Evolutionary conservation across 2,888 invertebrate genomes (phyloP).

Genomic region (Glyphotaelius pellucidus): DNA sequence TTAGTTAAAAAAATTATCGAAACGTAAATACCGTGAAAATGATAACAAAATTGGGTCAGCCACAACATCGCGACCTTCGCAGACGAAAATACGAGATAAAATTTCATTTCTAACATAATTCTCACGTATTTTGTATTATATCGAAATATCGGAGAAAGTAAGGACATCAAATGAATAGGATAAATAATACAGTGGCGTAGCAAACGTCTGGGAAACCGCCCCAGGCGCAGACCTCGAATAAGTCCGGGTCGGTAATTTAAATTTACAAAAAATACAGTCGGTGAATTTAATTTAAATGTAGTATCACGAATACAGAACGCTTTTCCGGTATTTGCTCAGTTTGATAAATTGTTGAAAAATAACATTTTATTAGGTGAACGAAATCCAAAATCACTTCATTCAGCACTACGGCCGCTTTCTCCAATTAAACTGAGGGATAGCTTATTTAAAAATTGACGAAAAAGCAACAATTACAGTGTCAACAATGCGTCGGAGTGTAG

Average conservation of each 20-base stretch:
- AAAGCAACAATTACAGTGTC: too few species aligned
- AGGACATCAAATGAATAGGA: background rate
- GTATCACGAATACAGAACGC: background rate
- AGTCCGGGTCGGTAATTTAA: too few species aligned
- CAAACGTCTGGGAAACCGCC: background rate
- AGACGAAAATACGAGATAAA: background rate
- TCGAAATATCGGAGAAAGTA: background rate
- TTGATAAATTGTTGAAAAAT: background rate
- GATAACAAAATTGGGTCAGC: conserved; percentile 2
- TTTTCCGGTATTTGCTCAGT: background rate
- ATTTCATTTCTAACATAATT: background rate
- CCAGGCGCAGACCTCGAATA: too few species aligned
- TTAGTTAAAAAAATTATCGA: background rate
- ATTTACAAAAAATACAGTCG: background rate
- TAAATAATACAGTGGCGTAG: background rate
- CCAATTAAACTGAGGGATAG: background rate
- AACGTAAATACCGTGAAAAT: background rate
- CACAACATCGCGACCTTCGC: background rate
- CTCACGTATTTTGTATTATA: background rate
- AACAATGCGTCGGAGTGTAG: too few species aligned
- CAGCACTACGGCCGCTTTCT: background rate
- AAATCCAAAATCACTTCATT: background rate
- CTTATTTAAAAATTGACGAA: background rate
- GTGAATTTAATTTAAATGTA: background rate
- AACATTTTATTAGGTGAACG: background rate